phyloP scores from a whole-genome alignment of 2,888 invertebrate genomes.

The Netelia melanura region DNA sequence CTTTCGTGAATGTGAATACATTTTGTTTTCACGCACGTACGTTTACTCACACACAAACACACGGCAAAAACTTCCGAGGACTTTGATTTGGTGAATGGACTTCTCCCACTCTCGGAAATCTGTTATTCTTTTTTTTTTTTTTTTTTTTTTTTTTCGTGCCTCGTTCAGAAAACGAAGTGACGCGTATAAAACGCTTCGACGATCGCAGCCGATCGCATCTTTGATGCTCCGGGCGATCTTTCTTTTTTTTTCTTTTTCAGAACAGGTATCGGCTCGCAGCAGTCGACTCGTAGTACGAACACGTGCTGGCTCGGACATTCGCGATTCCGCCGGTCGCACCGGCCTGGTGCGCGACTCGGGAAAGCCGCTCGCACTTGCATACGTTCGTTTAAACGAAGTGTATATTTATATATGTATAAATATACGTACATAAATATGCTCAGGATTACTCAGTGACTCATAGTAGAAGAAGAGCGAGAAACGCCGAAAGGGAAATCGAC shows the following conservation, averaged over 20 bases:
- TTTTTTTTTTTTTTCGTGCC: slow-evolving; percentile 14
- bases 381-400: not conserved
- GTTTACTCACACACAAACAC: not conserved
- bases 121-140: not conserved
- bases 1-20: no score
- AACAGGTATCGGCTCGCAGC: not conserved
- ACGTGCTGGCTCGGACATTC: not conserved
- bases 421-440: not conserved
- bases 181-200: slow-evolving; percentile 36
- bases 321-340: not conserved
- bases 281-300: not conserved
- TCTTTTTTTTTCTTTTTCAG: slow-evolving; percentile 3
- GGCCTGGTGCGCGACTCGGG: not conserved
- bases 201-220: slow-evolving; percentile 49
- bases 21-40: no score
- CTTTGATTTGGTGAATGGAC: slow-evolving; percentile 72
- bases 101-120: slow-evolving; percentile 34
- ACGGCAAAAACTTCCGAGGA: slow-evolving; percentile 16
- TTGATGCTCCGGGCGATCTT: slow-evolving; percentile 20
- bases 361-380: not conserved
- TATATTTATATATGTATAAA: not conserved
- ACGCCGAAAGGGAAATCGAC: slow-evolving; percentile 32
- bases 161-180: slow-evolving; percentile 53
- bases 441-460: slow-evolving; percentile 43
- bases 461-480: slow-evolving; percentile 22